Evolutionary conservation across 2,797 vertebrate genomes (phyloP).

Genomic region (Champsocephalus esox): DNA sequence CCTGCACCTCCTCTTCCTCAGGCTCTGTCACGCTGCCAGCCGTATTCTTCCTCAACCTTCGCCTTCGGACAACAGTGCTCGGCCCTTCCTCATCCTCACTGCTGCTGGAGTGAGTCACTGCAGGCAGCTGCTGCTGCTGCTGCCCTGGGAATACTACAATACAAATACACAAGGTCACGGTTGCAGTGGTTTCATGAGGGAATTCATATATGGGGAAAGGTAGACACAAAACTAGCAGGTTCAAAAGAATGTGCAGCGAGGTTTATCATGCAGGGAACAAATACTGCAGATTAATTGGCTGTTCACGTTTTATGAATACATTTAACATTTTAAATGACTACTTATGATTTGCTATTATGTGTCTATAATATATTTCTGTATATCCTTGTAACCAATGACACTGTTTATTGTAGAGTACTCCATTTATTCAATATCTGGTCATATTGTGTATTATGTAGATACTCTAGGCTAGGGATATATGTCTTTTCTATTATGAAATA

Average conservation of each 20-base stretch:
- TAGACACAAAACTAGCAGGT: constrained; percentile 1
- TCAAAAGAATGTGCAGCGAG: constrained; percentile 16
- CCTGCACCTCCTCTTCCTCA: constrained; percentile 79
- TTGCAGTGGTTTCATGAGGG: not conserved
- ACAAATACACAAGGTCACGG: constrained; percentile 24
- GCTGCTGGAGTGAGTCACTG: constrained; percentile 85
- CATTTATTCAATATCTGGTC: no score
- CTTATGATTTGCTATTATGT: no score
- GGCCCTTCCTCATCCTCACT: constrained; percentile 86
- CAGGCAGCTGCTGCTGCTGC: constrained; percentile 67
- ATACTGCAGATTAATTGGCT: not conserved
- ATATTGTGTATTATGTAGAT: no score
- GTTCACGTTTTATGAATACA: no score
- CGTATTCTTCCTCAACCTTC: constrained; percentile 86
- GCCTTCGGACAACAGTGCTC: constrained; percentile 81
- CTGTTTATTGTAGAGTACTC: no score
- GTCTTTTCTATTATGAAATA: no score
- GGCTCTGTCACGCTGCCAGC: constrained; percentile 72
- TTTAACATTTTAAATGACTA: not conserved
- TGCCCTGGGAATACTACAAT: constrained; percentile 73
- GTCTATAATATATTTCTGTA: no score
- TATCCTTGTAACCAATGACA: no score
- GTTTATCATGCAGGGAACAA: constrained; percentile 28
- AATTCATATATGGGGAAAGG: not conserved
- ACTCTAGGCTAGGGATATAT: no score